A percentile compares a stretch with the other conserved stretches of the same genome.
Evolutionary conservation across 2,888 invertebrate species (phyloP).

Genomic region (Drosophila fulvimacula): DNA sequence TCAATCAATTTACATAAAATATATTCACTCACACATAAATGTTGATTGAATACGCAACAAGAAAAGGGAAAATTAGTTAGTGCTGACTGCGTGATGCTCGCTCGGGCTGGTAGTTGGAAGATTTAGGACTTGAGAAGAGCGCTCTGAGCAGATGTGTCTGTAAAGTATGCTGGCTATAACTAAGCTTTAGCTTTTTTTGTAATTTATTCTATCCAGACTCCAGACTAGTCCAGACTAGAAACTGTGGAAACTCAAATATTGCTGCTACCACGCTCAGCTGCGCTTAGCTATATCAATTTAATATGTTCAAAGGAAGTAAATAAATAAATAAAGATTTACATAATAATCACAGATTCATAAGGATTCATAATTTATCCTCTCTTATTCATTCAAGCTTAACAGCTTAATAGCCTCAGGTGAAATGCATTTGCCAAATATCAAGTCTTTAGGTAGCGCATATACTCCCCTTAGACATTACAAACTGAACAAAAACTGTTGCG

Average conservation of each 20-base stretch:
- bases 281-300: too few relatives aligned
- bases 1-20: slow-evolving; percentile 47
- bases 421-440: not conserved
- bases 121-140: not conserved
- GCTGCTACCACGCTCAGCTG: too few relatives aligned
- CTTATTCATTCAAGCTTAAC: not conserved
- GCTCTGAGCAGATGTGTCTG: too few relatives aligned
- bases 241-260: too few relatives aligned
- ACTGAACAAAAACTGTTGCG: slow-evolving; percentile 40
- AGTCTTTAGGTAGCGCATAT: not conserved
- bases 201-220: too few relatives aligned
- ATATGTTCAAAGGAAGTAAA: not conserved
- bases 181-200: too few relatives aligned
- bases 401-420: not conserved
- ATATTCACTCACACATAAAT: slow-evolving; percentile 33
- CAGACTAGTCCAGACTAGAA: too few relatives aligned
- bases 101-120: not conserved
- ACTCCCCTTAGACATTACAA: not conserved
- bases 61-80: not conserved
- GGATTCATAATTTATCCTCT: not conserved
- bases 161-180: too few relatives aligned
- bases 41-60: slow-evolving; percentile 38
- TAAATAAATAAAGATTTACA: not conserved
- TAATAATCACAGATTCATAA: not conserved
- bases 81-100: not conserved